Evolutionary conservation across 2,797 vertebrate genomes (phyloP).

Genomic region (Scomberomorus guttatus): DNA sequence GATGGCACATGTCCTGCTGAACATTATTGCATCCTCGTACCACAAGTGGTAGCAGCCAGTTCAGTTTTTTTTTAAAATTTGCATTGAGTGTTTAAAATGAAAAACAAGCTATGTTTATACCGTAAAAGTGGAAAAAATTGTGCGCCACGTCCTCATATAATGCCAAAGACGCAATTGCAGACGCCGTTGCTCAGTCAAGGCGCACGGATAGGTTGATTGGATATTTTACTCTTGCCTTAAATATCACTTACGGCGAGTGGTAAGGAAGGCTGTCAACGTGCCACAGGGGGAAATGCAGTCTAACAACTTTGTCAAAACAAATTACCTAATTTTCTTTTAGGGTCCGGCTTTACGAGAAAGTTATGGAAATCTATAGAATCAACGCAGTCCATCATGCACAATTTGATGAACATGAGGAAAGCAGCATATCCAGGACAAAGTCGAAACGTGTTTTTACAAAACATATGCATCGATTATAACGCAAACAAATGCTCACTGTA

Average conservation of each 20-base stretch:
- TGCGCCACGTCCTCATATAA: constrained; percentile 36
- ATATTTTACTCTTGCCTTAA: constrained; percentile 45
- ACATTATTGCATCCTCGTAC: constrained; percentile 18
- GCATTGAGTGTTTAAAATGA: not conserved
- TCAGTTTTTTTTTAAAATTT: not conserved
- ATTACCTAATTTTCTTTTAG: not conserved
- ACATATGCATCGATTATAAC: constrained; percentile 9
- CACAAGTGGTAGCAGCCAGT: constrained; percentile 47
- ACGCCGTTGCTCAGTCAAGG: constrained; percentile 55
- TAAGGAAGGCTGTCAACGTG: constrained; percentile 18
- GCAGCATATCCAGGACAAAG: constrained; percentile 28
- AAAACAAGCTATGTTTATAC: not conserved
- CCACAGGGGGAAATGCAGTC: not conserved
- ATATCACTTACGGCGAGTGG: constrained; percentile 54
- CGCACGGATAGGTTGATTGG: constrained; percentile 51
- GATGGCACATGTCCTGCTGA: constrained; percentile 39
- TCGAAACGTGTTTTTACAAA: not conserved
- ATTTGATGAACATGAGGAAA: not conserved
- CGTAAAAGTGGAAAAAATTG: not conserved
- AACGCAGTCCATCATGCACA: constrained; percentile 1
- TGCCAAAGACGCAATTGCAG: constrained; percentile 60
- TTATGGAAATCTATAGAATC: constrained; percentile 37
- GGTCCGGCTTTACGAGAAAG: constrained; percentile 42
- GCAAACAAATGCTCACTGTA: constrained; percentile 46
- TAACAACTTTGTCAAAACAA: constrained; percentile 53